Conservation (phyloP, 2,888 invertebrate species). For the Kryphioiulus occultus region DNA sequence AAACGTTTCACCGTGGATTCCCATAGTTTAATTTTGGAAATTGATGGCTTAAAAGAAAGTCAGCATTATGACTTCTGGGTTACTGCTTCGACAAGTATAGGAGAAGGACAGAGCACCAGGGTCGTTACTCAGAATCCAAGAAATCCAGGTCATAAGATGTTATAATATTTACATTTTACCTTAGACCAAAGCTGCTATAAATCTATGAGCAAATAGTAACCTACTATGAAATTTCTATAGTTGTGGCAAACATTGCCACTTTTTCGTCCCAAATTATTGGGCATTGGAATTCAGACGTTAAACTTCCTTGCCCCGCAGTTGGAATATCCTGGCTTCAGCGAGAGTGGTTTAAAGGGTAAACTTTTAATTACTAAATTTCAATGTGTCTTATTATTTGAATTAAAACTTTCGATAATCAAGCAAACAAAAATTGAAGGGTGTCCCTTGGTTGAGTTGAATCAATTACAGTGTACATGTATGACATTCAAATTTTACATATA, state of each 20-base stretch:
- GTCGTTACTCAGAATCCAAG: conserved; percentile 79
- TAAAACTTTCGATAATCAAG: too few species aligned
- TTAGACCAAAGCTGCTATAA: neutral
- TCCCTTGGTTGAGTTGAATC: too few species aligned
- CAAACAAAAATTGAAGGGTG: too few species aligned
- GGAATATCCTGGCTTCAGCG: conserved; percentile 74
- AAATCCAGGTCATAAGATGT: conserved; percentile 72
- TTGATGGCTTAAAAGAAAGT: conserved; percentile 51
- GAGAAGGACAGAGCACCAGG: conserved; percentile 80
- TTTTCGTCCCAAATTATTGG: conserved; percentile 66
- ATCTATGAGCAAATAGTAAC: neutral
- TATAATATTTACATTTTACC: conserved; percentile 77
- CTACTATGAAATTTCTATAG: conserved; percentile 63
- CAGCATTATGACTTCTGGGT: conserved; percentile 70
- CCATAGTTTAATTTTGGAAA: conserved; percentile 43
- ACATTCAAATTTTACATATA: neutral
- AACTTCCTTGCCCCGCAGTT: conserved; percentile 74
- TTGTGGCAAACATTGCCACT: conserved; percentile 84
- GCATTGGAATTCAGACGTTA: conserved; percentile 60
- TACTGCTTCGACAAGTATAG: conserved; percentile 80
- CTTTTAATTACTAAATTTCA: neutral
- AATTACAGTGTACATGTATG: too few species aligned
- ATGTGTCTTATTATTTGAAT: neutral
- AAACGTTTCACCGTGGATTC: conserved; percentile 46
- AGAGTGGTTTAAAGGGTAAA: conserved; percentile 51